Evolutionary conservation across 1,140 invertebrate genomes (phyloP), one percentile per base, ranked within the genome.

Genomic region (Nautilus pompilius): DNA sequence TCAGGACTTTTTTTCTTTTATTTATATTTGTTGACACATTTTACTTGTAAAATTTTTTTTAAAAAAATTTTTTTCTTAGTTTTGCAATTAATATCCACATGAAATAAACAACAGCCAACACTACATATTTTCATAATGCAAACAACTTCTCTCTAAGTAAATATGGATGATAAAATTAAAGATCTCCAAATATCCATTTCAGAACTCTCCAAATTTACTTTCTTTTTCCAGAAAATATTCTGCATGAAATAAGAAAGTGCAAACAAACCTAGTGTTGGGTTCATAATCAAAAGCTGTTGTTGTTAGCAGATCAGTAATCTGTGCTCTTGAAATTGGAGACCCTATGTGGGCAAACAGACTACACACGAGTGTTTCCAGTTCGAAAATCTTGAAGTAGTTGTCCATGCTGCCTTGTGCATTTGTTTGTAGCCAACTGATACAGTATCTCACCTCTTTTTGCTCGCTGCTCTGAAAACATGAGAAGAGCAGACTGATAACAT

Each of bases 381-480:
- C 49, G 22, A 66, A 69, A n/a, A 72, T 60, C 22, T 45, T 62
- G 1, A 69, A 54, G 10, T 63, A 34, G 32, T 65, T 66, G 0
- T 57, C 33, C 13, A 49, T 48, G 1, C 66, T 63, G 3, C 62
- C 5, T 33, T 58, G 58, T n/a, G 69, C 63, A 45, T 63, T 55
- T 1, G 36, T 51, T 58, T 67, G 58, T 1, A 75, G 51, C 73
- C 73, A 75, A 3, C 66, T 62, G 57, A 75, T 60, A 58, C 71
- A 73, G 34, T 62, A 69, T 0, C 60, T 62, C 3, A 67, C 59
- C 34, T 63, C 65, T 46, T 71, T 57, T 22, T 55, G 32, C 28
- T 68, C 63, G 24, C 54, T 33, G 15, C 55, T 55, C 70, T 72
- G 41, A 3, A 61, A 59, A 59, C 5, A 15, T 17, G 22, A 46